Evolutionary conservation across 2,888 invertebrate species (phyloP), one percentile per base, ranked within the genome.

Genomic region (Drosophila nigricruria): DNA sequence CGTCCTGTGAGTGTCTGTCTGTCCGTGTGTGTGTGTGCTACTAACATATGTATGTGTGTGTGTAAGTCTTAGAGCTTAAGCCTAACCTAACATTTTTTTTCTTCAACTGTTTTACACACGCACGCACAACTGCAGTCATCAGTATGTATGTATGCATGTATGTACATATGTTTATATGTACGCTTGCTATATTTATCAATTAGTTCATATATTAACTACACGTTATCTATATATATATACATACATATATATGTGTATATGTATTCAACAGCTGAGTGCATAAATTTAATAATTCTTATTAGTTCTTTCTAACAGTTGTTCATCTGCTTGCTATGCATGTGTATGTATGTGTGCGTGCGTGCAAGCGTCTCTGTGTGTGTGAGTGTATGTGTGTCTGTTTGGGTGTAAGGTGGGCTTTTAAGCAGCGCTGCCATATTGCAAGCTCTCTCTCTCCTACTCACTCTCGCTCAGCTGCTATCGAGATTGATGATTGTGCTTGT

Each of bases 201-300:
- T 79, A 77, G 71, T 83, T 80, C 68, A 47, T 27, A 86, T 82
- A 67, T 79, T 85, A 82, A 70, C 82, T 82, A 88, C 70, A 82
- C 2, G 53, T 81, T 67, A 47, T 59, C 40, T 49, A 32, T 49
- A 30, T 59, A 66, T 65, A 53, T 50, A 58, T 76, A 81, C 73
- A 85, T 68, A 82, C 72, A 88, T 88, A 18, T 30, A 43, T 43
- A 18, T 36, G 42, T 47, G 53, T 73, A 58, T 52, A 59, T 85
- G 73, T 77, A 83, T 45, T 88, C 71, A 88, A 83, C 83, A 88
- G 88, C 82, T 73, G 77, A 80, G 87, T 82, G 89, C 89, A 88
- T 82, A 82, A 80, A 80, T 83, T 82, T 73, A 73, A 88, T 73
- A 80, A 77, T 80, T 82, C 70, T 74, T 78, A 75, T 62, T 61